Evolutionary conservation across 2,797 vertebrate species (phyloP).

Genomic region (Cossypha heuglini): DNA sequence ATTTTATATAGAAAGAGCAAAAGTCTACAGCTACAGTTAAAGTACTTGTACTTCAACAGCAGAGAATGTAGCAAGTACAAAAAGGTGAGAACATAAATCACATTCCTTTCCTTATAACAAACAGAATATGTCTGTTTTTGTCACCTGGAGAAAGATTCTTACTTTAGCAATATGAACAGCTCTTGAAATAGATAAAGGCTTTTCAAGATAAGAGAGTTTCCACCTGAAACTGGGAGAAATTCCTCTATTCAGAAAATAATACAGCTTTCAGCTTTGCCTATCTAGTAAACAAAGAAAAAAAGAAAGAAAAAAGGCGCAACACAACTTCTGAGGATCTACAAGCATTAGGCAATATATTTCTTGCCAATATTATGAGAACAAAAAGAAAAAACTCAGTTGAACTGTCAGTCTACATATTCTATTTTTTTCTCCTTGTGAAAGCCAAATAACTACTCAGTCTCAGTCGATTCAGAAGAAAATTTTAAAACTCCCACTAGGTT

Average conservation of each 20-base stretch:
- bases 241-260: not conserved
- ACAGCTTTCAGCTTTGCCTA: not conserved
- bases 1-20: not conserved
- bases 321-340: not conserved
- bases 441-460: not conserved
- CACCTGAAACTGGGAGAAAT: not conserved
- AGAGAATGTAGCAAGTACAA: not conserved
- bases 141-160: not conserved
- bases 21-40: not conserved
- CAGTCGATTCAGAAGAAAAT: not conserved
- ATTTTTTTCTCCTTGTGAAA: not conserved
- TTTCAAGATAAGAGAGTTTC: slow-evolving; percentile 10
- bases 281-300: not conserved
- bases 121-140: not conserved
- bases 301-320: not conserved
- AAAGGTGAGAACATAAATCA: not conserved
- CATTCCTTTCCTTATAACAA: not conserved
- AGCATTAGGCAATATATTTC: not conserved
- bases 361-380: not conserved
- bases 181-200: slow-evolving; percentile 10
- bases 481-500: accelerated
- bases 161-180: not conserved
- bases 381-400: not conserved
- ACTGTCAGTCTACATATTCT: not conserved
- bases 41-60: not conserved